Conservation (phyloP, 2,113 vertebrate species). For the Oxygymnocypris stewartii region DNA sequence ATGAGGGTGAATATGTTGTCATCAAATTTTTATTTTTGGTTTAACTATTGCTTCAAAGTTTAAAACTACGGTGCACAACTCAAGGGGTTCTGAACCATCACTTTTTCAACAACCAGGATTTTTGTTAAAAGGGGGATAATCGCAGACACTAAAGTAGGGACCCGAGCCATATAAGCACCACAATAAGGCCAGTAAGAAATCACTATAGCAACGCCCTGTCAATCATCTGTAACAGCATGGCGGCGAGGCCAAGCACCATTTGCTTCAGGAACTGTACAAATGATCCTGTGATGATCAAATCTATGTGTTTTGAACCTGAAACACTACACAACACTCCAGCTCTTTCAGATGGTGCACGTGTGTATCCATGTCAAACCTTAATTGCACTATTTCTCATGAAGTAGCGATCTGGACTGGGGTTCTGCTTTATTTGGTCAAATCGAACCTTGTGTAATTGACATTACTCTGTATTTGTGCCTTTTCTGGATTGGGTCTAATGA, state of each 20-base stretch:
- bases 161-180: not conserved
- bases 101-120: not conserved
- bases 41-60: not conserved
- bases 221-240: not conserved
- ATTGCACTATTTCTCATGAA: constrained; percentile 32
- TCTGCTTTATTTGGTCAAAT: not conserved
- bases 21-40: not conserved
- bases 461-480: constrained; percentile 25
- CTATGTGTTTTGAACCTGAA: not conserved
- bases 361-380: not conserved
- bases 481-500: constrained; percentile 13
- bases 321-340: not conserved
- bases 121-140: not conserved
- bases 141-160: not conserved
- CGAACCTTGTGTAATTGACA: not conserved
- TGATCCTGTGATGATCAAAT: not conserved
- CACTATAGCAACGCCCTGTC: not conserved
- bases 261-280: not conserved
- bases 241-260: too few relatives aligned
- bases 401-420: not conserved
- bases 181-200: not conserved
- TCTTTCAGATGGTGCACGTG: not conserved
- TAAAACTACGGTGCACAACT: not conserved
- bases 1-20: not conserved
- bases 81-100: not conserved